phyloP scores from a whole-genome alignment of 1,140 invertebrate species.

The Pissodes strobi region DNA sequence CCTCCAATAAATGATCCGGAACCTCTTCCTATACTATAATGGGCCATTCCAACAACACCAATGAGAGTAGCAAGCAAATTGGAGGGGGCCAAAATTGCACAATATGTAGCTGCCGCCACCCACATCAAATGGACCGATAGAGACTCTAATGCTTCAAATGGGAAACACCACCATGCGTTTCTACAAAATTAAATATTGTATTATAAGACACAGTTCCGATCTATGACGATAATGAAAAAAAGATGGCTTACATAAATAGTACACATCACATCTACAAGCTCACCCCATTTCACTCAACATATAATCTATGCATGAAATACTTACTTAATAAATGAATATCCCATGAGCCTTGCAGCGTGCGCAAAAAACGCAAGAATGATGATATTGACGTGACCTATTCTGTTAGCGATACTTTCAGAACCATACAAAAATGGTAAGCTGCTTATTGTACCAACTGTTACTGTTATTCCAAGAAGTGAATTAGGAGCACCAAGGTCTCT shows the following conservation, averaged over 20 bases:
- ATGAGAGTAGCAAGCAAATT: constrained; percentile 80
- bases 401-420: constrained; percentile 78
- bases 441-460: constrained; percentile 78
- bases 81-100: constrained; percentile 76
- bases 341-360: constrained; percentile 76
- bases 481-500: constrained; percentile 79
- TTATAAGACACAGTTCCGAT: too few relatives aligned
- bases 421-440: constrained; percentile 81
- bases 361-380: constrained; percentile 81
- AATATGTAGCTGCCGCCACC: constrained; percentile 86
- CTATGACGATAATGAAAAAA: too few relatives aligned
- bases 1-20: constrained; percentile 82
- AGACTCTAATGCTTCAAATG: constrained; percentile 83
- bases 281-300: too few relatives aligned
- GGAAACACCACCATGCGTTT: constrained; percentile 83
- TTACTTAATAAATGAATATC: constrained; percentile 83
- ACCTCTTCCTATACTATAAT: constrained; percentile 79
- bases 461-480: constrained; percentile 78
- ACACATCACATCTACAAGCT: too few relatives aligned
- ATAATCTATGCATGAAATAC: too few relatives aligned
- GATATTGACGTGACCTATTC: constrained; percentile 79
- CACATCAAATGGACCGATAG: constrained; percentile 86
- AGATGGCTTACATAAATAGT: too few relatives aligned
- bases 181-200: too few relatives aligned
- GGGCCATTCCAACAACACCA: constrained; percentile 79